Conservation (phyloP, 2,113 vertebrate species). For the chimpanzee (Pan troglodytes) region DNA sequence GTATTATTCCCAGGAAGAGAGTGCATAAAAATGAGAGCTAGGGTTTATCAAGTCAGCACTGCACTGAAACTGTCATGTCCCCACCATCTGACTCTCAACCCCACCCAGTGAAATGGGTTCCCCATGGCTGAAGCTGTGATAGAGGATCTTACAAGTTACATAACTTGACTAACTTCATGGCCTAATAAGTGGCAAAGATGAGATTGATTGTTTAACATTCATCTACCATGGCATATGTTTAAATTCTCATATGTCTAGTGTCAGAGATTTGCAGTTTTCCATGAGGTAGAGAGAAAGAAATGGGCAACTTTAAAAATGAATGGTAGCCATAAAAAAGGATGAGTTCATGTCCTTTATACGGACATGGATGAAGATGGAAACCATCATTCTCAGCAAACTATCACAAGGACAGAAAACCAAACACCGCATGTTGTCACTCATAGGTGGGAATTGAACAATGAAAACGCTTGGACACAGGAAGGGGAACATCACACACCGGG, state of each 20-base stretch:
- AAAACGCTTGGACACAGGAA: no score
- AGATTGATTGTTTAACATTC: neutral
- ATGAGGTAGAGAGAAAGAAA: neutral
- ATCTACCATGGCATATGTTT: neutral
- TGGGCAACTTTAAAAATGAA: neutral
- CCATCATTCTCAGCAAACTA: no score
- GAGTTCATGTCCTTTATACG: no score
- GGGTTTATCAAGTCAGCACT: neutral
- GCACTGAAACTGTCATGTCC: fast-evolving
- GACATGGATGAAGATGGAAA: no score
- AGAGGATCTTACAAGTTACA: neutral
- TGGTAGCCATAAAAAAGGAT: no score
- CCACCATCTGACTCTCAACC: neutral
- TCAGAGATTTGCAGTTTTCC: neutral
- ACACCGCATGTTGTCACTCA: no score
- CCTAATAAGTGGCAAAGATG: neutral
- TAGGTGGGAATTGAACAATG: no score
- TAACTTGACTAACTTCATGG: neutral
- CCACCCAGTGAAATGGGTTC: neutral
- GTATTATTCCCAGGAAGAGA: neutral
- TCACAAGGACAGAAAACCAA: no score
- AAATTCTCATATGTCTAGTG: neutral
- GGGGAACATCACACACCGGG: no score
- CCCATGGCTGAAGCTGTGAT: neutral
- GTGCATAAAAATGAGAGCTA: neutral